Conservation (phyloP, 2,113 vertebrate genomes). For the Xyliphius kryptos region DNA sequence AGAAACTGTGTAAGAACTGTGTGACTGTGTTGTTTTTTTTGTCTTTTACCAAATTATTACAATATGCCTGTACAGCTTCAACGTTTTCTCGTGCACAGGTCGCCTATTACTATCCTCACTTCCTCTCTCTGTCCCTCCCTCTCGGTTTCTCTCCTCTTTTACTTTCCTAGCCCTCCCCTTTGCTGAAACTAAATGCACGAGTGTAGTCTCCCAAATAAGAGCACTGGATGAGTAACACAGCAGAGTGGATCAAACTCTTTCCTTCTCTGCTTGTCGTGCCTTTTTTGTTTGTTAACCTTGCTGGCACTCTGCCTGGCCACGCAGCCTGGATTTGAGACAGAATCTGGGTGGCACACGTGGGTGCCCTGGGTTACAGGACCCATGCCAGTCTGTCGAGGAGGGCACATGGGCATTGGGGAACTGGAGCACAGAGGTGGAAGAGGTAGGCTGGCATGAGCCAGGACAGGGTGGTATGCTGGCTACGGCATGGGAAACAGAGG, state of each 20-base stretch:
- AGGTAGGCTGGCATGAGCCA: slow-evolving; percentile 47
- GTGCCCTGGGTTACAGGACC: slow-evolving; percentile 51
- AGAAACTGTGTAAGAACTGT: too few relatives aligned
- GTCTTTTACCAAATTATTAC: too few relatives aligned
- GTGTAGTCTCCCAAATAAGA: slow-evolving; percentile 16
- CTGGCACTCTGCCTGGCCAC: slow-evolving; percentile 20
- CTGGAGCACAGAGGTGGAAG: slow-evolving; percentile 56
- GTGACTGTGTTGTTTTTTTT: too few relatives aligned
- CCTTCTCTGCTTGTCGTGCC: too few relatives aligned
- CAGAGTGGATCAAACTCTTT: slow-evolving; percentile 48
- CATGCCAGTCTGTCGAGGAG: slow-evolving; percentile 45
- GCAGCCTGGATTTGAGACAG: slow-evolving; percentile 58
- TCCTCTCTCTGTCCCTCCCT: slow-evolving; percentile 8
- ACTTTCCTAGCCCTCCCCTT: slow-evolving; percentile 38
- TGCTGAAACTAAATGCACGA: slow-evolving; percentile 17
- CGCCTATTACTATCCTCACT: not conserved
- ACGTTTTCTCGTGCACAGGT: too few relatives aligned
- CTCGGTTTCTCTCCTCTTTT: too few relatives aligned
- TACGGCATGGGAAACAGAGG: slow-evolving; percentile 94
- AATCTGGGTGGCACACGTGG: slow-evolving; percentile 49
- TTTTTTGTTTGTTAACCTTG: too few relatives aligned
- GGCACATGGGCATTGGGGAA: slow-evolving; percentile 59
- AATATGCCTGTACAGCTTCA: too few relatives aligned
- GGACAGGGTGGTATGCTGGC: slow-evolving; percentile 76
- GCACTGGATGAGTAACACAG: slow-evolving; percentile 23